These are phyloP conservation scores for Geotrupes spiniger DNA, from an alignment of 2,888 invertebrate species.

Conservation along the genomic window DNA sequence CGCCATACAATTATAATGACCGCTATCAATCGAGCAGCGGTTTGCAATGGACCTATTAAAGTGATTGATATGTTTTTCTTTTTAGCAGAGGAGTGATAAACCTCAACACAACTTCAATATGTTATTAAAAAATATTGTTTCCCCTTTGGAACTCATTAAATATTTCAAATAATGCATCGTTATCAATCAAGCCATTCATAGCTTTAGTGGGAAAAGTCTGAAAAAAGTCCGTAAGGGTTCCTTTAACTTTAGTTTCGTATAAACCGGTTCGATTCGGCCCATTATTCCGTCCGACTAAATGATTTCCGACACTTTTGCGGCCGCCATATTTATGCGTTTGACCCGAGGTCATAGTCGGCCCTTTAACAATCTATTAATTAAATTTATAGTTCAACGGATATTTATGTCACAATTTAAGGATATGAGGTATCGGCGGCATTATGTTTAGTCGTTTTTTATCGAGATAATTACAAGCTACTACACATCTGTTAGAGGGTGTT, in stretches of 20 bases:
- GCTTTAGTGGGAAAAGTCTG: slow-evolving; percentile 1
- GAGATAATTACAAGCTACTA: slow-evolving; percentile 41
- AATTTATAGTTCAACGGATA: slow-evolving; percentile 41
- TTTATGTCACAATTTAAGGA: slow-evolving; percentile 27
- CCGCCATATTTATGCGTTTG: slow-evolving; percentile 42
- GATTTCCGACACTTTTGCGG: slow-evolving; percentile 24
- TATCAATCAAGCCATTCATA: slow-evolving; percentile 29
- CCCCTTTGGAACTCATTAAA: slow-evolving; percentile 38
- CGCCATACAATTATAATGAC: slow-evolving; percentile 44
- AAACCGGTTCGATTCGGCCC: slow-evolving; percentile 29
- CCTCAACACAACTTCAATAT: slow-evolving; percentile 42
- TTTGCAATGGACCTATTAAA: slow-evolving; percentile 46
- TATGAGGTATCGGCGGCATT: slow-evolving; percentile 23
- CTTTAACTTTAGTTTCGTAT: slow-evolving; percentile 12
- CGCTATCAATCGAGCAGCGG: slow-evolving; percentile 40
- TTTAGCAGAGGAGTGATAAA: slow-evolving; percentile 38
- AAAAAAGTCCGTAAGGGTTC: slow-evolving; percentile 8
- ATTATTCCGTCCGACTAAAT: slow-evolving; percentile 23
- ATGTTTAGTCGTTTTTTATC: slow-evolving; percentile 31
- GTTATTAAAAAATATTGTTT: slow-evolving; percentile 43
- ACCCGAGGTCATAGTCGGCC: slow-evolving; percentile 39
- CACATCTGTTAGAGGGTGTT: slow-evolving; percentile 45
- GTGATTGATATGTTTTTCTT: slow-evolving; percentile 45
- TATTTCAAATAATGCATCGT: slow-evolving; percentile 30
- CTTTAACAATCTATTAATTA: slow-evolving; percentile 39